Percentiles rank a stretch among this genome's conserved stretches.
These are phyloP conservation scores for Equus przewalskii DNA, from an alignment of 2,113 vertebrate species.

Conservation along the genomic window DNA sequence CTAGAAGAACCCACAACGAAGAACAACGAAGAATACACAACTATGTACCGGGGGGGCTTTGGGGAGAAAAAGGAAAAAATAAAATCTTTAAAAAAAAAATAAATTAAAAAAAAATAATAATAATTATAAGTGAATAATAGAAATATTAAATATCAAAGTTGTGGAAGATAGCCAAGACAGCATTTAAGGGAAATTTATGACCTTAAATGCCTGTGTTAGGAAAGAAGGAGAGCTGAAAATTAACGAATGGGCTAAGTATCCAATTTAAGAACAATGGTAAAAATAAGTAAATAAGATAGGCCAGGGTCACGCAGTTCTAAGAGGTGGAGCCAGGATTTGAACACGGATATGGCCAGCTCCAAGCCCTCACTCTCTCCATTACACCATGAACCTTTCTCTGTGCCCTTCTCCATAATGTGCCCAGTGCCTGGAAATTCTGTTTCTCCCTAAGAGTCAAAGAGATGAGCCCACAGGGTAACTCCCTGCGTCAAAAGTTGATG, in stretches of 20 bases:
- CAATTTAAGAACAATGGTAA: background rate
- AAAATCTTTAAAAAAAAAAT: too few relatives aligned
- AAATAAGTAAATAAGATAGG: background rate
- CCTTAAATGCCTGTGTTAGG: constrained; percentile 9
- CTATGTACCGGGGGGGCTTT: too few relatives aligned
- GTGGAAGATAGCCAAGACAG: constrained; percentile 53
- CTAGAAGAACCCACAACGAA: too few relatives aligned
- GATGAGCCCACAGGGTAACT: background rate
- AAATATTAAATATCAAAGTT: constrained; percentile 57
- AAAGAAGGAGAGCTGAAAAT: constrained; percentile 35
- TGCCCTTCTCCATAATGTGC: background rate
- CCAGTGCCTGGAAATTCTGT: background rate
- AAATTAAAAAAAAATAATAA: constrained; percentile 43
- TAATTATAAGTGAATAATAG: constrained; percentile 56
- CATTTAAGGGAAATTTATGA: constrained; percentile 55
- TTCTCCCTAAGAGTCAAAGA: background rate
- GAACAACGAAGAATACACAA: too few relatives aligned
- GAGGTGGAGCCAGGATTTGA: background rate
- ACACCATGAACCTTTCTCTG: background rate
- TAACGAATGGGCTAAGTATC: background rate
- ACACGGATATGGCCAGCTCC: background rate
- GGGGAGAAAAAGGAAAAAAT: too few relatives aligned
- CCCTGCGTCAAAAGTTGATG: background rate
- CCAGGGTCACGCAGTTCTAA: background rate
- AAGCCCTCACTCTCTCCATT: background rate